Base-by-base conservation (phyloP, 2,888 invertebrate species). In the Drosophila seclusa region DNA sequence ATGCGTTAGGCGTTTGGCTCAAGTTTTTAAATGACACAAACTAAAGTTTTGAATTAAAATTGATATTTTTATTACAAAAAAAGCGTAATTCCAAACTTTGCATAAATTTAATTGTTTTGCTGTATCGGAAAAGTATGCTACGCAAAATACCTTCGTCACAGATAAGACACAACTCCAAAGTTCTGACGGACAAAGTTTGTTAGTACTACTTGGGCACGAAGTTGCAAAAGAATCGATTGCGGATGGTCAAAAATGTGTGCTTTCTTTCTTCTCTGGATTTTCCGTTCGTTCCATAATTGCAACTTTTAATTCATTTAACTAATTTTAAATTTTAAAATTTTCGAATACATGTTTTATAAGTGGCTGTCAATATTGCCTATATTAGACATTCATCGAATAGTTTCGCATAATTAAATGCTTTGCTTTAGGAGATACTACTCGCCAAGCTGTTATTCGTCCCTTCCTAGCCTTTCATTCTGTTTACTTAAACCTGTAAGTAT, bases 51-150 rank as follows among this genome's bases (percentile, higher is more conserved):
- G 4, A 29, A n/a, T 29, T 38, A n/a, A 34, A 8, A 13, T 29
- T 18, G 8, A 65, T 36, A 65, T 42, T 36, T 64, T 64, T 36
- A n/a, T 27, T 27, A 2, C 11, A 42, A 42, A 16, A 21, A n/a
- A 32, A 24, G 6, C 16, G 1, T 21, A 8, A 18, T 53, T 52
- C 21, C 4, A 1, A 52, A 18, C 38, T 61, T 18, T 6, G 3
- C 10, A 3, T 7, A 16, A 16, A 13, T 49, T 16, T 11, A 29
- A 34, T 6, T 32, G 32, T 53, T 10, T 48, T 48, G 7, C 7
- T 18, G 27, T 49, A 21, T 8, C 36, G 34, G 4, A 36, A 40
- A 59, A 48, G 32, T 24, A 58, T 48, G 48, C 48, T 48, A 27
- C 1, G n/a, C 31, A 61, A 63, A 49, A 49, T 40, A 40, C 10